Evolutionary conservation across 2,113 vertebrate species (phyloP), one percentile per base, ranked within the genome.

Genomic region (Antechinus flavipes): DNA sequence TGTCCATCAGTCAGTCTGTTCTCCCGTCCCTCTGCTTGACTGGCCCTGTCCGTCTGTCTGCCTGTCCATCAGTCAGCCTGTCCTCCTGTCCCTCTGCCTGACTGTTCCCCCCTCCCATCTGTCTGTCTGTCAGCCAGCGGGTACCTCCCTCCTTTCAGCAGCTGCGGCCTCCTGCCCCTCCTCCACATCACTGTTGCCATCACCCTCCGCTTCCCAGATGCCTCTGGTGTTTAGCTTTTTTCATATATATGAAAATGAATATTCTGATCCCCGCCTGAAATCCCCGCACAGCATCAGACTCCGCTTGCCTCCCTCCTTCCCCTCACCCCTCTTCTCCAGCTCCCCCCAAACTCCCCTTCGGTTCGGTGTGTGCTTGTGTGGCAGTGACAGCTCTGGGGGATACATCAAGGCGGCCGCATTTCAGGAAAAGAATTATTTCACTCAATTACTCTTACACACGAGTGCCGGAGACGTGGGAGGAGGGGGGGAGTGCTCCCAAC

Each of bases 361-460:
- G 52, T 93, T 8, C 50, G 94, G 91, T 93, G 90, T n/a, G 84
- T 16, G 76, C 47, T 2, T 93, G 92, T 8, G 8, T 91, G 91
- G 97, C 97, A 89, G 92, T 96, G 97, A 92, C 91, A 3, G 89
- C 92, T 84, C 46, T 1, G 94, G 90, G 94, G 97, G 92, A 89
- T 97, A 97, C 92, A 98, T 95, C 94, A 97, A 97, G 96, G 93
- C 97, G 22, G 90, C 94, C 96, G 94, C 97, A 97, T 98, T 98
- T 98, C 94, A 98, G 96, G 98, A 94, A 93, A 97, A 94, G 97
- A 97, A 97, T 97, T 97, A 97, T 98, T 98, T 98, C 93, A 90
- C 97, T 98, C 97, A 98, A 93, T 98, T 98, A 96, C 97, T 96
- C 94, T 96, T 94, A 98, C 97, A 98, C 68, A 84, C 35, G 35